These are phyloP conservation scores for Argyresthia goedartella DNA, from an alignment of 2,888 invertebrate species.

Conservation along the genomic window DNA sequence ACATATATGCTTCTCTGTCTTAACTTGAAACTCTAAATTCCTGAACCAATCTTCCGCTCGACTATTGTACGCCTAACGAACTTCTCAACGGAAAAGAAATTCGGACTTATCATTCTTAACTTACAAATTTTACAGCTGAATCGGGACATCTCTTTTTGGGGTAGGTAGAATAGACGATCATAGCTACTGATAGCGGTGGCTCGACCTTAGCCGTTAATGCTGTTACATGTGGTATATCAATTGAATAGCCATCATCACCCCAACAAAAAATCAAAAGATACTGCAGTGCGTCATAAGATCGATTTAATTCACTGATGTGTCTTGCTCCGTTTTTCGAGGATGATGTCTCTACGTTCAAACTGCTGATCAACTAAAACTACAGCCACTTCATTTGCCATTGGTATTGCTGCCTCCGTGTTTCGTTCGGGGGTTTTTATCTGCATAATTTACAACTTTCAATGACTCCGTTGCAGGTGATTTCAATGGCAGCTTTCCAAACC, in stretches of 20 bases:
- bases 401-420: constrained; percentile 17
- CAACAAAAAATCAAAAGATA: constrained; percentile 18
- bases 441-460: constrained; percentile 16
- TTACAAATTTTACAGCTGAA: too few species aligned
- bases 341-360: constrained; percentile 19
- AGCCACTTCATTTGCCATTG: constrained; percentile 17
- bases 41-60: too few species aligned
- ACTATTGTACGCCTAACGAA: too few species aligned
- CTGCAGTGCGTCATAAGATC: constrained; percentile 19
- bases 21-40: too few species aligned
- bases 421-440: constrained; percentile 16
- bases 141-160: too few species aligned
- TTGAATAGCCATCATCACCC: constrained; percentile 14
- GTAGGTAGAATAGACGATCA: too few species aligned
- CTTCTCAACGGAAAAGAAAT: too few species aligned
- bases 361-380: constrained; percentile 18
- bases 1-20: too few species aligned
- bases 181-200: too few species aligned
- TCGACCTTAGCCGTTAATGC: too few species aligned
- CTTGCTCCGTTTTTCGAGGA: constrained; percentile 16
- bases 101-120: too few species aligned
- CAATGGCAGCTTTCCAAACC: constrained; percentile 17
- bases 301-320: constrained; percentile 16
- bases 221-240: too few species aligned
- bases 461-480: constrained; percentile 14